Evolutionary conservation across 2,888 invertebrate genomes (phyloP).

Genomic region (Drosophila barbarae): DNA sequence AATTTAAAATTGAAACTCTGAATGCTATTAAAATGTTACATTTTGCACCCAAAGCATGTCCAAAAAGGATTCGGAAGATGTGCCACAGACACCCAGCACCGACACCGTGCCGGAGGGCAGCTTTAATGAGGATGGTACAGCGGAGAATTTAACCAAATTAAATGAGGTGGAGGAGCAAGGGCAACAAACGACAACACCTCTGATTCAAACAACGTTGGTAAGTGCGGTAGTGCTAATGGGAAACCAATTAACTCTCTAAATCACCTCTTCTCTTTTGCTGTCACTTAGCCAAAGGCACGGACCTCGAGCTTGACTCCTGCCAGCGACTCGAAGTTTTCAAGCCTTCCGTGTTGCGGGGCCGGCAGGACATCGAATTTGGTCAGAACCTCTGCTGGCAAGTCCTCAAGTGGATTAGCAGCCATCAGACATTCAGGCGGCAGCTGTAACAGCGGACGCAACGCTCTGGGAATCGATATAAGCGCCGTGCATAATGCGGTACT

Average conservation of each 20-base stretch:
- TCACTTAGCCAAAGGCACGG: constrained; percentile 78
- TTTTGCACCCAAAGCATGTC: constrained; percentile 59
- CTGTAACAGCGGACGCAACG: constrained; percentile 78
- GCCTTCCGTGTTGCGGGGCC: constrained; percentile 79
- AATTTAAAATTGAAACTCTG: not conserved
- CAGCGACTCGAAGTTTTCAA: constrained; percentile 79
- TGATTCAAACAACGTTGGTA: constrained; percentile 87
- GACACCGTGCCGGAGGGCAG: constrained; percentile 70
- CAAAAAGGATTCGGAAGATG: constrained; percentile 75
- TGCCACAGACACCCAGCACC: constrained; percentile 73
- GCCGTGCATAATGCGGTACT: constrained; percentile 80
- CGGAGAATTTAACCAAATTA: constrained; percentile 65
- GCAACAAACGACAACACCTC: constrained; percentile 60
- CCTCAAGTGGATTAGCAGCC: constrained; percentile 50
- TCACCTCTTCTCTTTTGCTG: not conserved
- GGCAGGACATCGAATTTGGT: constrained; percentile 57
- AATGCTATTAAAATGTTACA: not conserved
- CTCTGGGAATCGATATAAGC: constrained; percentile 79
- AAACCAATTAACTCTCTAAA: constrained; percentile 52
- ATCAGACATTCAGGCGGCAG: constrained; percentile 70
- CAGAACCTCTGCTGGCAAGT: constrained; percentile 44
- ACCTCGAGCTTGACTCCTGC: constrained; percentile 65
- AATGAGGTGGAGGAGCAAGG: constrained; percentile 58
- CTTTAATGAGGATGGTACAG: constrained; percentile 71
- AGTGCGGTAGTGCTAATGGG: constrained; percentile 76